Evolutionary conservation across 2,888 invertebrate species (phyloP).

Genomic region (Lysandra coridon): DNA sequence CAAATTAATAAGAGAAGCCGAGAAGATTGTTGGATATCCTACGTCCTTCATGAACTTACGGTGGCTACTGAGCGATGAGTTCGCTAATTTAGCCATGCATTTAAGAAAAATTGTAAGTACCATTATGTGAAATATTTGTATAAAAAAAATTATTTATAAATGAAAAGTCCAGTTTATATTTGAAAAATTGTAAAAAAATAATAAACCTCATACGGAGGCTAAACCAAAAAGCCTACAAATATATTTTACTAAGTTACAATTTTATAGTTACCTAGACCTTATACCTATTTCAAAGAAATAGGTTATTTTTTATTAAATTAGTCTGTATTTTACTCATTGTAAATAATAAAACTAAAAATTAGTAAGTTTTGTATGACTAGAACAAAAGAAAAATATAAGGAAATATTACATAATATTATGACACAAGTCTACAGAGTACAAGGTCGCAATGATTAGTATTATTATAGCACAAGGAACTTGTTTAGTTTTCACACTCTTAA

Average conservation of each 20-base stretch:
- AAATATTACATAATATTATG: constrained; percentile 47
- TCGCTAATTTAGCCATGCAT: constrained; percentile 81
- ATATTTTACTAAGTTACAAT: too few relatives aligned
- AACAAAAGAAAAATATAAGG: not conserved
- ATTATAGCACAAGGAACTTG: not conserved
- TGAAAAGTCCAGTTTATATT: not conserved
- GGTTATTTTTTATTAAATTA: not conserved
- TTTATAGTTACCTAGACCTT: too few relatives aligned
- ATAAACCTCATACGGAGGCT: not conserved
- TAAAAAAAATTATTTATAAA: not conserved
- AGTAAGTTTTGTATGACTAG: not conserved
- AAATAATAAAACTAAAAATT: not conserved
- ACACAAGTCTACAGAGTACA: constrained; percentile 46
- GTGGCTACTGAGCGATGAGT: constrained; percentile 83
- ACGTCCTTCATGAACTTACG: constrained; percentile 81
- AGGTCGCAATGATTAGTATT: constrained; percentile 20
- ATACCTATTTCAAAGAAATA: not conserved
- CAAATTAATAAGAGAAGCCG: constrained; percentile 74
- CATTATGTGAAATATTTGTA: constrained; percentile 10
- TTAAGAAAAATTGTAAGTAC: constrained; percentile 75
- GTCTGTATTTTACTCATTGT: not conserved
- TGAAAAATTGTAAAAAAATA: not conserved
- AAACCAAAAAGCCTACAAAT: too few relatives aligned
- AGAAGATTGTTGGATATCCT: constrained; percentile 79
- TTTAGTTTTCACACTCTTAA: not conserved